phyloP scores from a whole-genome alignment of 2,888 invertebrate species.

The Chymomyza amoena region DNA sequence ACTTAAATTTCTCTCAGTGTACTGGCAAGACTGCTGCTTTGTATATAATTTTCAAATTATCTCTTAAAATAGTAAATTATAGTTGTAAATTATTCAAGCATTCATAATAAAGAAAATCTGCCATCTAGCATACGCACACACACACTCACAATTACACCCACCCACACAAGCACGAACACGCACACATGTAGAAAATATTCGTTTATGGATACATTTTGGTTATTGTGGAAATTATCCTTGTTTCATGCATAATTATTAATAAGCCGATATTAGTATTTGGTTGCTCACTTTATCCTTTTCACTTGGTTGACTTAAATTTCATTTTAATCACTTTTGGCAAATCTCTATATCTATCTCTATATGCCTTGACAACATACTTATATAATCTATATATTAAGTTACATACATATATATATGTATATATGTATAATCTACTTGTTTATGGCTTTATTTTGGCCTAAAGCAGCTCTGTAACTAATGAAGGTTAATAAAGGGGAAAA shows the following conservation, averaged over 20 bases:
- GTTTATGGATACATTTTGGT: constrained; percentile 15
- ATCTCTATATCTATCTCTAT: not conserved
- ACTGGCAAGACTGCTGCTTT: not conserved
- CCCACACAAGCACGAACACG: constrained; percentile 5
- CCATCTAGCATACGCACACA: constrained; percentile 19
- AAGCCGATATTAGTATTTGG: not conserved
- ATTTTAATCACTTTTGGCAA: constrained; percentile 22
- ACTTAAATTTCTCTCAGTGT: not conserved
- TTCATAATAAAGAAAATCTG: constrained; percentile 43
- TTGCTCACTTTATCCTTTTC: not conserved
- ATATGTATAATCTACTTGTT: not conserved
- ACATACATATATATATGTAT: no score
- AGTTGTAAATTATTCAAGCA: constrained; percentile 57
- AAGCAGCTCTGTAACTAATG: constrained; percentile 56
- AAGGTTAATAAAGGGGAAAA: constrained; percentile 58
- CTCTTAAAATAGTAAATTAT: constrained; percentile 46
- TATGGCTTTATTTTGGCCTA: constrained; percentile 5
- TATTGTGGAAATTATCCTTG: constrained; percentile 23
- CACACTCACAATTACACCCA: constrained; percentile 9
- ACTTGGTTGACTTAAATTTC: constrained; percentile 16
- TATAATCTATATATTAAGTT: no score
- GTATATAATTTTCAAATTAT: constrained; percentile 45
- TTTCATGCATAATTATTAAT: constrained; percentile 29
- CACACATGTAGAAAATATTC: not conserved
- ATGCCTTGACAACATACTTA: constrained; percentile 25